phyloP scores from a whole-genome alignment of 2,113 vertebrate genomes.

The Colaptes auratus region DNA sequence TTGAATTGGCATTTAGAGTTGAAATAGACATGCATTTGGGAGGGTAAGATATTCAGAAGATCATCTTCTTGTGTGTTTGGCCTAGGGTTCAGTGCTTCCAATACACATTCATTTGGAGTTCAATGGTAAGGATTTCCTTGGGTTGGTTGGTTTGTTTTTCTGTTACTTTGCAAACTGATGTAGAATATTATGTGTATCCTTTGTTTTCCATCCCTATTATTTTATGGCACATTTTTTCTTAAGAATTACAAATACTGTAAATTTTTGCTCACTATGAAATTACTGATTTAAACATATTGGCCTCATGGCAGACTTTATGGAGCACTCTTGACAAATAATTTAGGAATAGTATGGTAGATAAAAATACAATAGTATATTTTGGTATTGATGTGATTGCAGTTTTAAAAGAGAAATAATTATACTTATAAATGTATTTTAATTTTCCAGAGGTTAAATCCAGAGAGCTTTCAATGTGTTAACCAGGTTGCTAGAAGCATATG shows the following conservation, averaged over 20 bases:
- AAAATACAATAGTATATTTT: background rate
- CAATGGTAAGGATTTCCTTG: background rate
- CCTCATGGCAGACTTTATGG: background rate
- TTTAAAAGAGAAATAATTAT: background rate
- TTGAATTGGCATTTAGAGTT: background rate
- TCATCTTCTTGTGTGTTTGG: background rate
- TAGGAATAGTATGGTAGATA: background rate
- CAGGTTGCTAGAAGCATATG: background rate
- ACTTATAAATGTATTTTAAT: background rate
- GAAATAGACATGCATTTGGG: background rate
- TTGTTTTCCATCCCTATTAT: background rate
- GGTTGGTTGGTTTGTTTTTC: background rate
- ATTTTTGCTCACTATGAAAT: background rate
- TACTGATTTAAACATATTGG: background rate
- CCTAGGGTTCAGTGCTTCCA: background rate
- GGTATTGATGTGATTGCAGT: background rate
- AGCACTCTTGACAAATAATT: background rate
- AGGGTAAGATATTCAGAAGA: background rate
- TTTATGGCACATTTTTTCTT: background rate
- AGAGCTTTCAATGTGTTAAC: background rate
- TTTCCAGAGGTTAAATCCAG: background rate
- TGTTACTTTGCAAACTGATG: background rate
- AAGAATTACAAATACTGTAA: background rate
- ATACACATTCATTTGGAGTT: background rate
- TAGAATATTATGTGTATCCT: background rate